Base-by-base conservation (phyloP, 2,888 invertebrate species). In the Folsomia manolachei region DNA sequence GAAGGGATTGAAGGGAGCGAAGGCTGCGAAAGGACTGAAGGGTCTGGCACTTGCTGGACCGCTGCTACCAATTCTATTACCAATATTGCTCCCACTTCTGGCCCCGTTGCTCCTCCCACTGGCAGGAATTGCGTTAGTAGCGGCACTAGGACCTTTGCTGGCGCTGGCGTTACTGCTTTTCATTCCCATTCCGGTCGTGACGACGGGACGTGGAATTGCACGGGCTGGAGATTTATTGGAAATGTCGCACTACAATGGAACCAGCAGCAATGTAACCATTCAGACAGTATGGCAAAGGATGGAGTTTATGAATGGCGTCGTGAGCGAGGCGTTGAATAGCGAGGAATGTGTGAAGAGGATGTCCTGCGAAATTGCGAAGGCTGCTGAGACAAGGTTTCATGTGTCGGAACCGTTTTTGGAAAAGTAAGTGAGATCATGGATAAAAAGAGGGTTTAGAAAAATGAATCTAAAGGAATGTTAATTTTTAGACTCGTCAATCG, bases 1-100 rank as follows among this genome's bases (percentile, higher is more conserved):
- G n/a, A 74, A 73, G 21, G 76, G 74, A 26, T 18, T 73, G 1
- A 76, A 76, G 52, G 73, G 73, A 39, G 26, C 74, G 18, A 72
- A 68, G 18, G 1, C 4, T 25, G 2, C 53, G n/a, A 18, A 25
- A 21, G 65, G 70, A 4, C 63, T 75, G 26, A 60, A 27, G 1
- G 2, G 19, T 19, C 9, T 69, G 9, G 19, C 23, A 9, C 14
- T 64, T n/a, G 19, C 63, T 52, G 52, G 69, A 21, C 25, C 71
- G 23, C 66, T 67, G 14, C 64, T 71, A n/a, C 64, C 64, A 14
- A 56, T 73, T 1, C 60, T 74, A n/a, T 24, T 74, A 14, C 75
- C 75, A 11, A 19, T 66, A 1, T 51, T 74, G 9, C 56, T 71
- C 1, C 71, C 71, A 1, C 21, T 74, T 2, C 24, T 74, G 21